phyloP scores from a whole-genome alignment of 2,888 invertebrate genomes.

The Vesta saturnalis region DNA sequence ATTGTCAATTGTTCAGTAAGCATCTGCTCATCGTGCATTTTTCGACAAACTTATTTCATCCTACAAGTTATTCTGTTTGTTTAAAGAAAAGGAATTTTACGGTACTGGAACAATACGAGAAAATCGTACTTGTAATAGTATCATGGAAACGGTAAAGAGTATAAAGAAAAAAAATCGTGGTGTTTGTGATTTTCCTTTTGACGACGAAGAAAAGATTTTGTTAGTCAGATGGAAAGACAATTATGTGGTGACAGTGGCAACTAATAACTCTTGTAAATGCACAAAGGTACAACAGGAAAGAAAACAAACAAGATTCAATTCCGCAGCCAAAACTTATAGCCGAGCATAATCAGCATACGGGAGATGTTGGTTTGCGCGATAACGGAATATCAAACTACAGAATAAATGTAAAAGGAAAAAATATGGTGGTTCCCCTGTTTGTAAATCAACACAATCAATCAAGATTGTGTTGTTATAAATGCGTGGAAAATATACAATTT shows the following conservation, averaged over 20 bases:
- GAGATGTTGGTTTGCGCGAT: neutral
- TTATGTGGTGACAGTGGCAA: neutral
- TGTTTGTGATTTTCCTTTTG: conserved; percentile 4
- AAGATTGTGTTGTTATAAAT: too few relatives aligned
- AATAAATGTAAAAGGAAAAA: neutral
- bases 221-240: neutral
- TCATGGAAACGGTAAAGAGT: neutral
- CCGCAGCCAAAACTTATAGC: neutral
- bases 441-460: neutral
- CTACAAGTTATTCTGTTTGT: conserved; percentile 27
- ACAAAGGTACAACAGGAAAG: neutral
- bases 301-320: neutral
- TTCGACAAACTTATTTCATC: conserved; percentile 45
- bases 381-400: neutral
- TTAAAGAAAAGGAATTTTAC: neutral
- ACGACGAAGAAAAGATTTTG: neutral
- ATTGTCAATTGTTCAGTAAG: conserved; percentile 40
- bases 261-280: neutral
- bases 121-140: conserved; percentile 5
- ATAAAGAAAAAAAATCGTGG: conserved; percentile 1
- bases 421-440: too few relatives aligned
- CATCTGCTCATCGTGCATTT: too few relatives aligned
- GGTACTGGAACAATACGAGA: neutral
- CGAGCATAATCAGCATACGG: too few relatives aligned
- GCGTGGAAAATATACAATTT: too few relatives aligned